Conservation (phyloP, 2,888 invertebrate genomes). For the Lapara coniferarum region DNA sequence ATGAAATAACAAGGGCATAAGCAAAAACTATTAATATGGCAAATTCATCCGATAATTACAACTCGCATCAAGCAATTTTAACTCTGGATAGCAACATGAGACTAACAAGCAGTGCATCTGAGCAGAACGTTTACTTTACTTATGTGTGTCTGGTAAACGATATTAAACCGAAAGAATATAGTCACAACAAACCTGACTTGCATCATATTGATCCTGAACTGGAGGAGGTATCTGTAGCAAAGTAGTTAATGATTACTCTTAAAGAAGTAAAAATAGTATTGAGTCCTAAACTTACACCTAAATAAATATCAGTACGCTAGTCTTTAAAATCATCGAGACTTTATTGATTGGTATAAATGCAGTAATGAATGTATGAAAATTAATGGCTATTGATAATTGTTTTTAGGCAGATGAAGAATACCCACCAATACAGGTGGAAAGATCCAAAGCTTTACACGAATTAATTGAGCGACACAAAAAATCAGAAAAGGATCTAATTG, state of each 20-base stretch:
- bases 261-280: no score
- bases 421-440: slow-evolving; percentile 61
- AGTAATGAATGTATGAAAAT: neutral
- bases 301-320: no score
- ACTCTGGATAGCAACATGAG: slow-evolving; percentile 41
- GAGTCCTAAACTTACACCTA: no score
- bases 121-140: slow-evolving; percentile 64
- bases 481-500: slow-evolving; percentile 34
- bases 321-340: neutral
- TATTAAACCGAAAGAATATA: slow-evolving; percentile 48
- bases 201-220: slow-evolving; percentile 38
- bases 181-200: slow-evolving; percentile 35
- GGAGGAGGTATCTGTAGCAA: slow-evolving; percentile 41
- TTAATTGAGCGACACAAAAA: slow-evolving; percentile 54
- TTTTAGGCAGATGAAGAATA: slow-evolving; percentile 46
- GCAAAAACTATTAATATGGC: neutral
- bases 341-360: no score
- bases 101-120: slow-evolving; percentile 60
- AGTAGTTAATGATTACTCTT: no score
- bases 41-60: neutral
- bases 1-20: slow-evolving; percentile 1
- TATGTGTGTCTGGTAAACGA: slow-evolving; percentile 68
- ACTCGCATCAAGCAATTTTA: neutral
- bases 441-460: slow-evolving; percentile 69
- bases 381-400: neutral